Conservation (phyloP, 2,888 invertebrate species). For the Dermolepida albohirtum region DNA sequence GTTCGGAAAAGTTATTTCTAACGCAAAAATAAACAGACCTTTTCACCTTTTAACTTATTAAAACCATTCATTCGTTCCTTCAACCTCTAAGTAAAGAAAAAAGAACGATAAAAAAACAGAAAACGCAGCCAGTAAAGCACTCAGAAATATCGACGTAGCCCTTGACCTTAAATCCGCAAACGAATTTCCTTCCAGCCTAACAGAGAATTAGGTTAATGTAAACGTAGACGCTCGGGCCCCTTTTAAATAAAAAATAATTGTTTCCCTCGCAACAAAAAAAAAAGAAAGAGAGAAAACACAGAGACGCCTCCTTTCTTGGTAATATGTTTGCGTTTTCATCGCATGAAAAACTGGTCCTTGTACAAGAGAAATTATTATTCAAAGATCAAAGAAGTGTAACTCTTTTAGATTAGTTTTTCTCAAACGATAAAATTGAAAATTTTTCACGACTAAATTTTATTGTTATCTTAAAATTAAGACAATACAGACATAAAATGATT, state of each 20-base stretch:
- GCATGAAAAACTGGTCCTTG: too few species aligned
- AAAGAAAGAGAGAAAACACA: background rate
- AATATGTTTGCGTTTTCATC: background rate
- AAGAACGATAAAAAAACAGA: background rate
- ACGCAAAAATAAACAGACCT: background rate
- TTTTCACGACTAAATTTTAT: too few species aligned
- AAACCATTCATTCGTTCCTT: constrained; percentile 11
- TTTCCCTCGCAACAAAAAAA: background rate
- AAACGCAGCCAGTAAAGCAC: background rate
- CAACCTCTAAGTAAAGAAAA: background rate
- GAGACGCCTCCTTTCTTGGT: background rate
- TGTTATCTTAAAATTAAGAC: too few species aligned
- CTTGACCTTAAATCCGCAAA: constrained; percentile 38
- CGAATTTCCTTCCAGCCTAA: constrained; percentile 6
- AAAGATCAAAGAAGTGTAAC: too few species aligned
- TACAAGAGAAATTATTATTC: too few species aligned
- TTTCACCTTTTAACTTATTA: constrained; percentile 37
- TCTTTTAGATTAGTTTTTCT: too few species aligned
- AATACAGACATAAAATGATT: too few species aligned
- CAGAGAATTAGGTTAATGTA: constrained; percentile 39
- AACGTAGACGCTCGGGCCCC: constrained; percentile 5
- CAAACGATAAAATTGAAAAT: too few species aligned
- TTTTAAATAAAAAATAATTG: constrained; percentile 17
- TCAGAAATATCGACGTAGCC: constrained; percentile 30
- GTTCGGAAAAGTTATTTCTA: too few species aligned